Base-by-base conservation (phyloP, 2,113 vertebrate species). In the Asarcornis scutulata region DNA sequence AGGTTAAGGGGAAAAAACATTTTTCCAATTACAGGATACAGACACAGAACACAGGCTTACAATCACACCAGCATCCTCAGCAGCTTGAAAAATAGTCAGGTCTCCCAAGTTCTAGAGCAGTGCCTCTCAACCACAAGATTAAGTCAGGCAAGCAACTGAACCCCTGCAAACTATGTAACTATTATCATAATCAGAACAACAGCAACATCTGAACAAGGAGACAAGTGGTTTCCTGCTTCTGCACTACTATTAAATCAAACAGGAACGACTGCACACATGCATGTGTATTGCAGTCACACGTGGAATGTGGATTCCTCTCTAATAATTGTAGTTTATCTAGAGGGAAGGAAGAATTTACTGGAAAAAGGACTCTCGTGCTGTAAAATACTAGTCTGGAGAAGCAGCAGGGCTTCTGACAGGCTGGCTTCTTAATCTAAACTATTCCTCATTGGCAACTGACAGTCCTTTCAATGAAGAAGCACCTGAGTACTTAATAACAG, bases 401-500 rank as follows among this genome's bases (percentile, higher is more conserved):
- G 62, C 42, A 95, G 63, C 91, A 44, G 22, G 92, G 46, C 58
- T 72, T 87, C 62, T 91, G 91, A 94, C 93, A 96, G 38, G 42
- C 15, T 16, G 3, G 63, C 17, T 95, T 90, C 86, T 94, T 92
- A 92, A 95, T 75, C 82, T 88, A 72, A 84, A 56, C 1, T 31
- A 92, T 95, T 90, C 76, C 44, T 67, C 95, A 72, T n/a, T 92
- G 93, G 86, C 75, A 97, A 92, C 67, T 97, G 96, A 95, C 95
- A 97, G 79, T 76, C 73, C 84, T 94, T 97, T 88, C 95, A 95
- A 78, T 67, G 93, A 94, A 94, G 86, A 73, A 91, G 88, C 59
- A 88, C 69, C 86, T 56, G 77, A 97, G 88, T 94, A 97, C 95
- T 97, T 97, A 97, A 97, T 97, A 96, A 97, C 85, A 96, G 86